Conservation (phyloP, 2,888 invertebrate species). For the Melinaea menophilus region DNA sequence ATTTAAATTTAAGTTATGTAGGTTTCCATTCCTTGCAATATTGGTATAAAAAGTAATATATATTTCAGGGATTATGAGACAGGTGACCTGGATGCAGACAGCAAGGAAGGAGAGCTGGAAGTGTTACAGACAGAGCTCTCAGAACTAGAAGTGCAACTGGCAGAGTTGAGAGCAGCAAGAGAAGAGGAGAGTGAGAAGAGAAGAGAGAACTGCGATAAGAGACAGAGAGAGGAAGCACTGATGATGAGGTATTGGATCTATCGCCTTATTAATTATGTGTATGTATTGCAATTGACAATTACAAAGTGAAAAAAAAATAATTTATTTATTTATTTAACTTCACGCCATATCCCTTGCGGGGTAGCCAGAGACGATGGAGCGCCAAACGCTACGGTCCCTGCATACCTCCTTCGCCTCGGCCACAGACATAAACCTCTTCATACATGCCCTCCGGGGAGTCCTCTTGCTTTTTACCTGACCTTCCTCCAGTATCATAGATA, state of each 20-base stretch:
- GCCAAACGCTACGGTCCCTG: too few species aligned
- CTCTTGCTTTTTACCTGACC: too few species aligned
- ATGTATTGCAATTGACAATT: not conserved
- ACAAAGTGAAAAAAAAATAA: not conserved
- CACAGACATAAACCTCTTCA: too few species aligned
- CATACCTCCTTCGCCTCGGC: too few species aligned
- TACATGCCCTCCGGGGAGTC: too few species aligned
- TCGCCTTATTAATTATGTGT: too few species aligned
- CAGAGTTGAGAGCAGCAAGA: slow-evolving; percentile 44
- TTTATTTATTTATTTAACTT: not conserved
- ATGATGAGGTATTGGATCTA: slow-evolving; percentile 39
- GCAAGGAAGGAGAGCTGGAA: slow-evolving; percentile 57
- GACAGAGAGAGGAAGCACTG: slow-evolving; percentile 39
- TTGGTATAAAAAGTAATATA: not conserved
- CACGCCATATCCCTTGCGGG: too few species aligned
- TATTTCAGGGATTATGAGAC: slow-evolving; percentile 51
- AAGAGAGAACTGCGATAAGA: slow-evolving; percentile 30
- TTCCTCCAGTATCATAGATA: too few species aligned
- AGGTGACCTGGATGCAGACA: slow-evolving; percentile 56
- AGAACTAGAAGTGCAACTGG: slow-evolving; percentile 46
- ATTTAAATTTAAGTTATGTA: too few species aligned
- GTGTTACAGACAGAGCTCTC: slow-evolving; percentile 48
- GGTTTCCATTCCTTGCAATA: not conserved
- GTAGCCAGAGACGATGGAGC: too few species aligned
- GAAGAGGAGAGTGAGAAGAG: slow-evolving; percentile 34